These are phyloP conservation scores for Chesias legatella DNA, from an alignment of 2,888 invertebrate genomes.

Conservation along the genomic window DNA sequence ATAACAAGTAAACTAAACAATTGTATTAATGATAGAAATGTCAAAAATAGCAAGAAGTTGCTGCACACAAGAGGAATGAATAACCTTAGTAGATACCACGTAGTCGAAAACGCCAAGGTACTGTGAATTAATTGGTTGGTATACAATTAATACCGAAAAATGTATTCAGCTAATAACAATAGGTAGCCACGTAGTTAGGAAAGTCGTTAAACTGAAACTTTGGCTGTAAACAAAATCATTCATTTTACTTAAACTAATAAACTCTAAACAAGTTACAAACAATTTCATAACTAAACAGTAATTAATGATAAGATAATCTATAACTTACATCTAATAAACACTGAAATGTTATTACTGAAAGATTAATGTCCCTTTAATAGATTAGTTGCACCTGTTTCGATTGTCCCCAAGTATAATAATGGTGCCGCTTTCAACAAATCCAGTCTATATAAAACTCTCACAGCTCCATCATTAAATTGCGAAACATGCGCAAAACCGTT, in stretches of 20 bases:
- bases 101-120: background rate
- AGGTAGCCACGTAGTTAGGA: constrained; percentile 17
- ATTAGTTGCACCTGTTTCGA: constrained; percentile 3
- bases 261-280: constrained; percentile 60
- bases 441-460: constrained; percentile 24
- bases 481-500: background rate
- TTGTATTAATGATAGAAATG: constrained; percentile 5
- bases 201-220: constrained; percentile 43
- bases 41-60: constrained; percentile 12
- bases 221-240: constrained; percentile 56
- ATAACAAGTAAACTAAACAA: constrained; percentile 14
- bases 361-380: constrained; percentile 12
- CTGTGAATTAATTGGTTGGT: background rate
- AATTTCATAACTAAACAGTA: constrained; percentile 66
- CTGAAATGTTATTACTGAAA: constrained; percentile 14
- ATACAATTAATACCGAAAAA: constrained; percentile 9
- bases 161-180: constrained; percentile 6
- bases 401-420: constrained; percentile 9
- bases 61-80: constrained; percentile 20
- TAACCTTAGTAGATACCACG: constrained; percentile 2
- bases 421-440: constrained; percentile 12
- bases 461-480: background rate
- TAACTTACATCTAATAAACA: constrained; percentile 41
- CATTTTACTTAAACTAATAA: constrained; percentile 61
- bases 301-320: constrained; percentile 47